These are phyloP conservation scores for Timema podura DNA, from an alignment of 2,888 invertebrate species.

Conservation along the genomic window DNA sequence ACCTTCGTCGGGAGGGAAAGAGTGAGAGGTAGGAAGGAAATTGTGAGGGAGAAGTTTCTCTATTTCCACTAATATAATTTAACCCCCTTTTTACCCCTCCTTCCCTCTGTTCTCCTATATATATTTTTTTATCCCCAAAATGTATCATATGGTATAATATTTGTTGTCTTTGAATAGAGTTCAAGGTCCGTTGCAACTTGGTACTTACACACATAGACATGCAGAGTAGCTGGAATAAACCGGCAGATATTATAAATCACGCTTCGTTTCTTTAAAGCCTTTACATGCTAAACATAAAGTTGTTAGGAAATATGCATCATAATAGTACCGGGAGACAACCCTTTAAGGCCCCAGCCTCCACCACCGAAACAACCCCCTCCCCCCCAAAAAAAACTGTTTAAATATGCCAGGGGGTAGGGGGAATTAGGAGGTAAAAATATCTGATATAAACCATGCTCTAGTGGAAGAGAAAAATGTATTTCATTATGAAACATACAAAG, in stretches of 20 bases:
- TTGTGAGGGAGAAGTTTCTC: not conserved
- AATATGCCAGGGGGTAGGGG: too few species aligned
- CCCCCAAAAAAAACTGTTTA: too few species aligned
- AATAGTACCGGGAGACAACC: conserved; percentile 24
- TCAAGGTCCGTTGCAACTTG: conserved; percentile 15
- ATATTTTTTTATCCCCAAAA: conserved; percentile 10
- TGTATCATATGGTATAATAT: too few species aligned
- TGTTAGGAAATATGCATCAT: conserved; percentile 25
- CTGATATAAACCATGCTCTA: conserved; percentile 51
- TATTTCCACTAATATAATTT: conserved; percentile 9
- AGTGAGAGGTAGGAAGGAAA: conserved; percentile 11
- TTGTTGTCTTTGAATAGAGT: conserved; percentile 22
- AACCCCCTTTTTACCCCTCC: conserved; percentile 4
- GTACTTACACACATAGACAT: conserved; percentile 10
- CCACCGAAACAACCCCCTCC: too few species aligned
- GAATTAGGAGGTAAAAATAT: too few species aligned
- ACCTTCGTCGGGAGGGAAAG: conserved; percentile 16
- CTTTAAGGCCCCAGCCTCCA: too few species aligned
- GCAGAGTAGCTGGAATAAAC: too few species aligned
- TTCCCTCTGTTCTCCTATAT: not conserved
- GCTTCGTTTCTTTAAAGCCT: too few species aligned
- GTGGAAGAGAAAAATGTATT: conserved; percentile 50
- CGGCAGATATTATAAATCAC: too few species aligned
- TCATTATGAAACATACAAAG: conserved; percentile 45
- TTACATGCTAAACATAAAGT: conserved; percentile 17